Base-by-base conservation (phyloP, 1,140 invertebrate genomes). In the Camponotus vicinus region DNA sequence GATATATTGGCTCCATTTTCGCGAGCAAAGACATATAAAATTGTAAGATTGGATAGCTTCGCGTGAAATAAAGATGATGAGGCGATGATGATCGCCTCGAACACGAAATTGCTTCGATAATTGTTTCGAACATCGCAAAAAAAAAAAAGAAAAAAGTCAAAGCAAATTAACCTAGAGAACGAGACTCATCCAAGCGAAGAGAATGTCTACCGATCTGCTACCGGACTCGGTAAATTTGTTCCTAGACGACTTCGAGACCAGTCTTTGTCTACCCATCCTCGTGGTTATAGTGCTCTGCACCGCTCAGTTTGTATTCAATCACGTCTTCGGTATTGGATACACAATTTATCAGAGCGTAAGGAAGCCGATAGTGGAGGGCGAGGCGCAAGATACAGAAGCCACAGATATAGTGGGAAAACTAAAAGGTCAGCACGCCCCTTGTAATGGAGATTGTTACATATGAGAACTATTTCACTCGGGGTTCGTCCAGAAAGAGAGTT, bases 201-300 rank as follows among this genome's bases (percentile, higher is more conserved):
- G 61, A 73, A 92, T 92, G 91, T 88, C 57, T 34, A 66, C 63
- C 73, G 86, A 92, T 55, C 61, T 93, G 27, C 49, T 93, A 9
- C 84, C 92, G 15, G 89, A 92, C 49, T 88, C 78, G 78, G 87
- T 93, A 11, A 88, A 93, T 69, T 69, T 86, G 21, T 87, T 93
- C 27, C 86, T 93, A 21, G 92, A 93, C 64, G 90, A 92, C 37
- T 87, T 93, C 2, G 93, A 93, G 70, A 86, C 88, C 8, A 92
- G 78, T 11, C 86, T 92, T 1, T 92, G 90, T 32, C 45, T 93
- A 8, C 92, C 93, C 5, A 93, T 93, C 27, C 76, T 93, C 9
- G 57, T 93, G 32, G 7, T 93, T 2, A 91, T 93, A 15, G 34
- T 93, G 49, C 49, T 92, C 11, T 93, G 91, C 57, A 93, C 92